phyloP scores from a whole-genome alignment of 2,888 invertebrate genomes.

The Tetragonula carbonaria region DNA sequence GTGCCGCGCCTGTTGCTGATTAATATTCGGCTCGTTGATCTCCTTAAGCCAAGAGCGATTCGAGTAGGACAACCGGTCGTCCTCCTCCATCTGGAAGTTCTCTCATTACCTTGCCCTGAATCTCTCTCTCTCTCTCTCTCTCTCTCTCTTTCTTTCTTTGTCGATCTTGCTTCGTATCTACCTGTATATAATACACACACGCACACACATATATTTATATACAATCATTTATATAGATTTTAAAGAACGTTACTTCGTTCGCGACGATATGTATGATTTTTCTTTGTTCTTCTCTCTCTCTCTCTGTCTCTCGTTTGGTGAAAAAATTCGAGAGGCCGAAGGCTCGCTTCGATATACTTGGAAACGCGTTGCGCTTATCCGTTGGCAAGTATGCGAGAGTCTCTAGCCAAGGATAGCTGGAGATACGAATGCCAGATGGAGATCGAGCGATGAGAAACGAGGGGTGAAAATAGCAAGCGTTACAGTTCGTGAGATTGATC shows the following conservation, averaged over 20 bases:
- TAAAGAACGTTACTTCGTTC: not conserved
- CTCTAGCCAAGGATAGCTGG: constrained; percentile 52
- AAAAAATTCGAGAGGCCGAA: constrained; percentile 37
- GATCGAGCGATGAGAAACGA: constrained; percentile 37
- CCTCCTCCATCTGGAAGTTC: constrained; percentile 54
- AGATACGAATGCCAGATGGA: constrained; percentile 42
- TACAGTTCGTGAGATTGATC: constrained; percentile 33
- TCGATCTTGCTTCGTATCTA: not conserved
- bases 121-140: constrained; percentile 22
- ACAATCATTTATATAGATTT: not conserved
- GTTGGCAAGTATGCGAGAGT: constrained; percentile 11
- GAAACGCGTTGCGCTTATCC: constrained; percentile 11
- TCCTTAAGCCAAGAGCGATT: constrained; percentile 43
- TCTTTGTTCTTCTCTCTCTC: constrained; percentile 3
- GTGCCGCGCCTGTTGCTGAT: constrained; percentile 61
- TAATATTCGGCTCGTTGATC: constrained; percentile 67
- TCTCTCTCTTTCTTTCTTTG: not conserved
- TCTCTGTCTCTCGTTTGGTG: not conserved
- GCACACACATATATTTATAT: too few species aligned
- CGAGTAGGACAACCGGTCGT: constrained; percentile 54
- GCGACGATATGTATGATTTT: constrained; percentile 16
- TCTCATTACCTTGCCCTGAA: constrained; percentile 56
- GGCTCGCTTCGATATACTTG: constrained; percentile 35
- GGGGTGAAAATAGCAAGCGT: constrained; percentile 29
- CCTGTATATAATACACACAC: not conserved